phyloP scores from a whole-genome alignment of 2,113 vertebrate genomes.

The Oostethus manadensis region DNA sequence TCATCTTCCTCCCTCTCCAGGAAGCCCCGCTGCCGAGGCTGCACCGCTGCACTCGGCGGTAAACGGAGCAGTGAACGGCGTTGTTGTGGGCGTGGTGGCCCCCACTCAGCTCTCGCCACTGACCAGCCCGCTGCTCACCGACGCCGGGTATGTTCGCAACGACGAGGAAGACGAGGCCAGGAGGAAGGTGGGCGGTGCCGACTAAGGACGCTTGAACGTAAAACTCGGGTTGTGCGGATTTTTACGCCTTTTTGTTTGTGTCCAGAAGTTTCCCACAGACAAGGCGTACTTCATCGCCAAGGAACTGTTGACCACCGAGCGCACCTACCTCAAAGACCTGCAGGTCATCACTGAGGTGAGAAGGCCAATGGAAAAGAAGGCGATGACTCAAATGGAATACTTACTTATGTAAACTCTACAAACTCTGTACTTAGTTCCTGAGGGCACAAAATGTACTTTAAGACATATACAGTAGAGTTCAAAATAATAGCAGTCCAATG shows the following conservation, averaged over 20 bases:
- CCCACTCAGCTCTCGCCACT: constrained; percentile 82
- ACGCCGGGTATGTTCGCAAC: constrained; percentile 77
- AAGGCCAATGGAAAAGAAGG: background rate
- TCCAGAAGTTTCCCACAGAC: constrained; percentile 88
- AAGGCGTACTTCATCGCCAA: constrained; percentile 95
- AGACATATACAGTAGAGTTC: too few species aligned
- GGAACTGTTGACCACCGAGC: constrained; percentile 86
- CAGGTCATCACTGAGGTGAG: constrained; percentile 88
- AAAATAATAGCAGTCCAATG: too few species aligned
- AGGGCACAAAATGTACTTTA: too few species aligned
- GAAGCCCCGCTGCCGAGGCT: constrained; percentile 82
- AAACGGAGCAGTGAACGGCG: constrained; percentile 50
- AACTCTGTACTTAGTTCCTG: too few species aligned
- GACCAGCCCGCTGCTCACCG: constrained; percentile 85
- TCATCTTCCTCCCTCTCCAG: constrained; percentile 54
- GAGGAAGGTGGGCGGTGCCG: constrained; percentile 76
- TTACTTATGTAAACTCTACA: too few species aligned
- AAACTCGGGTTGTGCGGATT: background rate
- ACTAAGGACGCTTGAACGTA: background rate
- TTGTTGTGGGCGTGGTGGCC: constrained; percentile 56
- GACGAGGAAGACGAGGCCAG: constrained; percentile 89
- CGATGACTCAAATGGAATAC: too few species aligned
- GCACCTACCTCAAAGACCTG: constrained; percentile 92
- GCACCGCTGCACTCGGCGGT: constrained; percentile 71
- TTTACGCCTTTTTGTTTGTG: constrained; percentile 40